Base-by-base conservation (phyloP, 1,140 invertebrate genomes). In the Sitobion miscanthi region DNA sequence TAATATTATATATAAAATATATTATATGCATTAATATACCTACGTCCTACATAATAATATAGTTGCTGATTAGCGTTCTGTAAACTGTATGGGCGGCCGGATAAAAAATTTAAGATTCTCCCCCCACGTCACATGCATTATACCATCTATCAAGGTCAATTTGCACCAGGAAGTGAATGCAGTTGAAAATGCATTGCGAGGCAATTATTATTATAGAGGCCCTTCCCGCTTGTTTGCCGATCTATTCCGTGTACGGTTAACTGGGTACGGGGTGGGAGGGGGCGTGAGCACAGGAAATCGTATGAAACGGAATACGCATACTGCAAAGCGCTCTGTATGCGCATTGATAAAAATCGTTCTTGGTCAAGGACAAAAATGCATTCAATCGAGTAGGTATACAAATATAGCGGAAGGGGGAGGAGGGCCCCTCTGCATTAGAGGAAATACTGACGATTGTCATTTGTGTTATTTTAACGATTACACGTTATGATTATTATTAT, bases 291-390 rank as follows among this genome's bases (percentile, higher is more conserved):
- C 88, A 57, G 88, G 88, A 69, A 45, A 90, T 90, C 54, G 57
- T 14, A 38, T 30, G 54, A 90, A 90, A 90, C 89, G n/a, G n/a
- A 57, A 89, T 35, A 89, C 21, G 47, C 87, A 14, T 52, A n/a
- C 52, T 57, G 21, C 30, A 77, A 77, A 77, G n/a, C 89, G 89
- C 54, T 69, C 57, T 90, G 89, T 90, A 47, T 69, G 52, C 23
- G 52, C 30, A 30, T 90, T 69, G 89, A 90, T 90, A 90, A 90
- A 90, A 90, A 69, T 90, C 89, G 89, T 45, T 90, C 89, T 90
- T 90, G 89, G 89, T 90, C 89, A 90, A 90, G 89, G 89, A 90
- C 89, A 21, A 90, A 90, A 90, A 90, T 69, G 89, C 89, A 90
- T 69, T 57, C 49, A 89, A 45, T 69, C n/a, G 62, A 77, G 62